phyloP scores from a whole-genome alignment of 2,113 vertebrate genomes.

The Chloropsis cyanopogon region DNA sequence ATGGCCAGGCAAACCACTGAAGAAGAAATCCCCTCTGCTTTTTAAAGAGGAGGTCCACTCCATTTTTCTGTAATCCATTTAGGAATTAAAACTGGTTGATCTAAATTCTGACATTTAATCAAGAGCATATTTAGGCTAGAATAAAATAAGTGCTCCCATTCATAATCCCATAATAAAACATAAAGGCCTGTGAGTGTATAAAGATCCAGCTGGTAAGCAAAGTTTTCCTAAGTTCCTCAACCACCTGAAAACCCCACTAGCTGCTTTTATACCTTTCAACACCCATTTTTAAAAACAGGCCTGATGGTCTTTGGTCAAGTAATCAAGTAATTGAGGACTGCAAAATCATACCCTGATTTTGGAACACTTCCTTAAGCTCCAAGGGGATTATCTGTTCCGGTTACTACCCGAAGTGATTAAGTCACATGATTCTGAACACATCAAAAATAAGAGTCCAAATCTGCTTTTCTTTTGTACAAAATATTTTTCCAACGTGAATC shows the following conservation, averaged over 20 bases:
- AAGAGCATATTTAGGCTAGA: conserved; percentile 3
- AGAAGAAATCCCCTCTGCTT: background rate
- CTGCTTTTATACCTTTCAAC: background rate
- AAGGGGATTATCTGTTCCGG: conserved; percentile 43
- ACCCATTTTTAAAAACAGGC: background rate
- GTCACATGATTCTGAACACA: background rate
- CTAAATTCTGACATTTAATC: background rate
- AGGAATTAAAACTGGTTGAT: background rate
- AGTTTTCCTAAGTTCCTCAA: background rate
- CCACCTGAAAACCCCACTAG: background rate
- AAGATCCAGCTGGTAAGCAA: background rate
- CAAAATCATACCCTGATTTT: conserved; percentile 23
- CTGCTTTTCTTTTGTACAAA: conserved; percentile 1
- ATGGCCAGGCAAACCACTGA: background rate
- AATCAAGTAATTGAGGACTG: background rate
- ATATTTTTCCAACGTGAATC: background rate
- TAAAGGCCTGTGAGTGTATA: background rate
- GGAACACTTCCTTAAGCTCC: conserved; percentile 22
- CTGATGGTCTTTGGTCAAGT: background rate
- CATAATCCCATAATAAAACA: background rate
- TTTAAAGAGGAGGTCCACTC: background rate
- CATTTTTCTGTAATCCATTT: background rate
- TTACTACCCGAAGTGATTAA: conserved; percentile 38
- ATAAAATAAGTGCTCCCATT: background rate
- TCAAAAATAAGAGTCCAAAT: conserved; percentile 23